Conservation (phyloP, 2,797 vertebrate species). For the Eurystomus glaucurus region DNA sequence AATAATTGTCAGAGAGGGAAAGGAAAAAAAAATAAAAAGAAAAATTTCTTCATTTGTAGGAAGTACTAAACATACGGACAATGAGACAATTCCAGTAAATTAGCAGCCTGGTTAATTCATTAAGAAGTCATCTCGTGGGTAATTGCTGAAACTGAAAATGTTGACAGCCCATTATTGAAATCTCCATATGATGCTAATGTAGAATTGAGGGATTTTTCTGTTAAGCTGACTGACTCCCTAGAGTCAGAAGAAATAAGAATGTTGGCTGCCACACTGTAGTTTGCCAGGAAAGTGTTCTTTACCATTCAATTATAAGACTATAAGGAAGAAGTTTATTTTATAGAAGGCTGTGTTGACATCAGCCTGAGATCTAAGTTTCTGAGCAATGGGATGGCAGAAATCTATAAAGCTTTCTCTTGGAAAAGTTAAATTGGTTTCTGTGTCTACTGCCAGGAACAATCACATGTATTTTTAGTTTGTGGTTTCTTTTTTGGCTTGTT, state of each 20-base stretch:
- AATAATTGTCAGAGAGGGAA: neutral
- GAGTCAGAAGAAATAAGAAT: neutral
- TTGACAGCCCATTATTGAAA: slow-evolving; percentile 50
- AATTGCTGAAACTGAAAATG: slow-evolving; percentile 48
- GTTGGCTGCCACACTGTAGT: neutral
- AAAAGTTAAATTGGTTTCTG: neutral
- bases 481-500: too few species aligned
- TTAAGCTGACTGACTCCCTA: neutral
- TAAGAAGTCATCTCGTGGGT: slow-evolving; percentile 42
- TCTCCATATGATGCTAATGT: slow-evolving; percentile 23
- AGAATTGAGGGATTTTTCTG: slow-evolving; percentile 45
- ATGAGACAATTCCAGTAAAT: slow-evolving; percentile 40
- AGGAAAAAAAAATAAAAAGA: neutral
- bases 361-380: neutral
- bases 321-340: neutral
- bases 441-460: neutral
- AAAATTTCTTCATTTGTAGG: neutral
- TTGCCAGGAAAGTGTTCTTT: neutral
- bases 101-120: slow-evolving; percentile 55
- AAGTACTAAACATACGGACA: slow-evolving; percentile 1
- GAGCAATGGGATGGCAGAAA: neutral
- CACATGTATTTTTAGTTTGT: neutral
- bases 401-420: neutral
- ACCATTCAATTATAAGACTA: neutral
- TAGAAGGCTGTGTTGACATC: neutral